These are phyloP conservation scores for Bembecia ichneumoniformis DNA, from an alignment of 2,888 invertebrate genomes.

Conservation along the genomic window DNA sequence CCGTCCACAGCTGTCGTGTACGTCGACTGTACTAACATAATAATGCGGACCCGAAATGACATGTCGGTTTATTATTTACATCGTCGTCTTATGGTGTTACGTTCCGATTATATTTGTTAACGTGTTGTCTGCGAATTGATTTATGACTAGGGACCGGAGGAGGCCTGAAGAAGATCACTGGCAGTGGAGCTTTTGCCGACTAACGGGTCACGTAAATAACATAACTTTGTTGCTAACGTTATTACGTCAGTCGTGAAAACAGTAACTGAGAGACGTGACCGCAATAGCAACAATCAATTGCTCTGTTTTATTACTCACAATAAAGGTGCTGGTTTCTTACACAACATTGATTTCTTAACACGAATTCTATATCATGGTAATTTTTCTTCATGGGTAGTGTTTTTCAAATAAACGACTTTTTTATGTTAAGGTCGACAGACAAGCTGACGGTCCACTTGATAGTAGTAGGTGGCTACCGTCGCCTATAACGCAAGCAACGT, in stretches of 20 bases:
- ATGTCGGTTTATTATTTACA: neutral
- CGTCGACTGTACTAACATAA: neutral
- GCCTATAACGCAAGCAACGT: too few species aligned
- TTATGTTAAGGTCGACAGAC: too few species aligned
- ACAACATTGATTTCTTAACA: conserved; percentile 32
- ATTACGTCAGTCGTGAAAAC: conserved; percentile 70
- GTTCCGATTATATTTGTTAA: too few species aligned
- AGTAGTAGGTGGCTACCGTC: too few species aligned
- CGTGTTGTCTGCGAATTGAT: conserved; percentile 6
- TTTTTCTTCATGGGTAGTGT: too few species aligned
- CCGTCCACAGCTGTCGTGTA: neutral
- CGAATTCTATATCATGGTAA: too few species aligned
- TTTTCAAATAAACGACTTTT: too few species aligned
- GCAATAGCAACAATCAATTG: conserved; percentile 69
- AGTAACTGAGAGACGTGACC: conserved; percentile 69
- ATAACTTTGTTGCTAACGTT: conserved; percentile 68
- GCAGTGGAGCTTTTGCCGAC: conserved; percentile 31
- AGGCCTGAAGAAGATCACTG: conserved; percentile 22
- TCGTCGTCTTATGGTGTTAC: neutral
- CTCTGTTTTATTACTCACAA: conserved; percentile 52
- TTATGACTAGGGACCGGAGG: conserved; percentile 14
- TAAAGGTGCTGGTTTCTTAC: conserved; percentile 23
- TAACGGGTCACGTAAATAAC: conserved; percentile 58
- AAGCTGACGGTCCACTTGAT: too few species aligned
- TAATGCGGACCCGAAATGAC: neutral